Base-by-base conservation (phyloP, 2,797 vertebrate species). In the Epinephelus awoara region DNA sequence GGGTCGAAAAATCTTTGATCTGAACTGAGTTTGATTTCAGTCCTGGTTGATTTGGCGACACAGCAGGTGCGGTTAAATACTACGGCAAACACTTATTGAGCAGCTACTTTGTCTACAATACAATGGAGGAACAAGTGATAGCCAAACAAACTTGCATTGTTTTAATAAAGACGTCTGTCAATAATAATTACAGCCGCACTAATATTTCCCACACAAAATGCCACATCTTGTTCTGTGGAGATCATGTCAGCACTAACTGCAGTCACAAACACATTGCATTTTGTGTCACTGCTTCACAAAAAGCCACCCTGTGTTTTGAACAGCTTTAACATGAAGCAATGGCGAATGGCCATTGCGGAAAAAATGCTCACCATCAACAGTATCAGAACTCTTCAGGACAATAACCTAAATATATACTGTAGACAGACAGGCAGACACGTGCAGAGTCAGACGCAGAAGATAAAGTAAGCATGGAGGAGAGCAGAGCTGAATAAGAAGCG, bases 381-480 rank as follows among this genome's bases (percentile, higher is more conserved):
- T 25, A 9, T 44, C 42, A n/a, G n/a, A 46, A 23, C 23, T 40
- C 3, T 46, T 2, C 18, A 25, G 2, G 13, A 19, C 57, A 51
- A 19, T 51, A 13, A 27, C 12, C n/a, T 49, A 23, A 38, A 47
- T 44, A 47, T 49, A 25, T 2, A 25, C 29, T 65, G 17, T 17
- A 51, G 52, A 75, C 6, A 54, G 15, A 64, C 4, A 62, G 21
- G 25, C 17, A 61, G n/a, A 63, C 14, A 29, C 21, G 18, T 67
- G 23, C n/a, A 21, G 3, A 34, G 44, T 3, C 27, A 52, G 47
- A 73, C 10, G 40, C 34, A 55, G 58, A 73, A 42, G 18, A 70
- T n/a, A n/a, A 29, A 59, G 46, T 50, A 55, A 57, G 13, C 12
- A 63, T 25, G 42, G 34, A 57, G 61, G 29, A n/a, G 61, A 56